Evolutionary conservation across 2,888 invertebrate genomes (phyloP).

Genomic region (Alitta virens): DNA sequence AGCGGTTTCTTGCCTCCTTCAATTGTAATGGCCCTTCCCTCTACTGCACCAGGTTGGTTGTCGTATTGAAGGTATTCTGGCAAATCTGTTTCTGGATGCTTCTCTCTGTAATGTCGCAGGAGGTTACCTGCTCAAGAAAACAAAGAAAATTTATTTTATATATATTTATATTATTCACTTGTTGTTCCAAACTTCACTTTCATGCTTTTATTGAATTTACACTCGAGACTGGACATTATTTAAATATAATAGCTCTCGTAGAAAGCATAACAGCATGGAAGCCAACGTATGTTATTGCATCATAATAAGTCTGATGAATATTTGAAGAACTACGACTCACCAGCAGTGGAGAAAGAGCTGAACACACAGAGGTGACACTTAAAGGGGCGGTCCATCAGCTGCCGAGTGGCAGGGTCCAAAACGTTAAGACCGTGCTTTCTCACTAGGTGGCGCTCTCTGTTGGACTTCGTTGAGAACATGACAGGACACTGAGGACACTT

Average conservation of each 20-base stretch:
- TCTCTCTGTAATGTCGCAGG: slow-evolving; percentile 73
- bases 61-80: slow-evolving; percentile 24
- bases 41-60: neutral
- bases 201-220: too few species aligned
- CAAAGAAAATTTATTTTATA: too few species aligned
- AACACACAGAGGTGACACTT: slow-evolving; percentile 92
- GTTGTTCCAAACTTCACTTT: too few species aligned
- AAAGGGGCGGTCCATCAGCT: slow-evolving; percentile 61
- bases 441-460: slow-evolving; percentile 90
- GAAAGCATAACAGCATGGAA: too few species aligned
- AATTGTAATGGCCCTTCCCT: neutral
- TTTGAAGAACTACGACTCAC: slow-evolving; percentile 35
- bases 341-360: slow-evolving; percentile 75
- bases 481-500: slow-evolving; percentile 91
- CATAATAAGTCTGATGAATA: too few species aligned
- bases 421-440: slow-evolving; percentile 57
- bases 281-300: too few species aligned
- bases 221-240: too few species aligned
- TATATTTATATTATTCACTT: too few species aligned
- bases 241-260: too few species aligned
- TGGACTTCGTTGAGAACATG: slow-evolving; percentile 94
- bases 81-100: slow-evolving; percentile 62
- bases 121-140: slow-evolving; percentile 64
- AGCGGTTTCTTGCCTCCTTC: neutral
- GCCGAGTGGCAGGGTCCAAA: slow-evolving; percentile 64